Evolutionary conservation across 2,888 invertebrate species (phyloP).

Genomic region (Galeopsomyia nigrocyanea): DNA sequence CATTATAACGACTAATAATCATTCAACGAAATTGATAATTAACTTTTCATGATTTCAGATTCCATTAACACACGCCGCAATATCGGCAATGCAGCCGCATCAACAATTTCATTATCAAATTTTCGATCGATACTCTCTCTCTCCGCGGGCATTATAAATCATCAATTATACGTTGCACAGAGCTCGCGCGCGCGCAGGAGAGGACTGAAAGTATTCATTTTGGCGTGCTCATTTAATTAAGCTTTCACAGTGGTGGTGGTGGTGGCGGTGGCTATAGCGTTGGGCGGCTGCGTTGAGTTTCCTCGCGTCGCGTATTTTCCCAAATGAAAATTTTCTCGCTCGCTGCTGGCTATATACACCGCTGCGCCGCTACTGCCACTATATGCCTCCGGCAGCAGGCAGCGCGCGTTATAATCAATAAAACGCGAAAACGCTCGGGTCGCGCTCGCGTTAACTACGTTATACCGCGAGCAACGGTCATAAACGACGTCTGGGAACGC

Average conservation of each 20-base stretch:
- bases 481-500: slow-evolving; percentile 61
- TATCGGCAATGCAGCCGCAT: no score
- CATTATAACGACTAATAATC: no score
- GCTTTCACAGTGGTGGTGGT: slow-evolving; percentile 40
- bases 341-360: no score
- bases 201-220: slow-evolving; percentile 24
- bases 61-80: no score
- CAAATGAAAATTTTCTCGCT: no score
- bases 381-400: slow-evolving; percentile 51
- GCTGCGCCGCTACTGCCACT: no score
- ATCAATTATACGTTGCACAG: slow-evolving; percentile 2
- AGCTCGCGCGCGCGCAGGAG: not conserved
- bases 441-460: slow-evolving; percentile 55
- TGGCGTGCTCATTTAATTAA: slow-evolving; percentile 43
- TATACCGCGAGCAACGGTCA: slow-evolving; percentile 49
- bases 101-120: no score
- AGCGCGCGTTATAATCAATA: slow-evolving; percentile 52
- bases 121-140: no score
- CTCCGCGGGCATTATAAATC: not conserved
- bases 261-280: not conserved
- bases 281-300: not conserved
- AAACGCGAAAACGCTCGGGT: slow-evolving; percentile 49
- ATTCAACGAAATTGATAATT: no score
- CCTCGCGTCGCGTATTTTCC: not conserved
- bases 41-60: no score